Conservation (phyloP, 2,113 vertebrate genomes). For the Phrynosoma platyrhinos region DNA sequence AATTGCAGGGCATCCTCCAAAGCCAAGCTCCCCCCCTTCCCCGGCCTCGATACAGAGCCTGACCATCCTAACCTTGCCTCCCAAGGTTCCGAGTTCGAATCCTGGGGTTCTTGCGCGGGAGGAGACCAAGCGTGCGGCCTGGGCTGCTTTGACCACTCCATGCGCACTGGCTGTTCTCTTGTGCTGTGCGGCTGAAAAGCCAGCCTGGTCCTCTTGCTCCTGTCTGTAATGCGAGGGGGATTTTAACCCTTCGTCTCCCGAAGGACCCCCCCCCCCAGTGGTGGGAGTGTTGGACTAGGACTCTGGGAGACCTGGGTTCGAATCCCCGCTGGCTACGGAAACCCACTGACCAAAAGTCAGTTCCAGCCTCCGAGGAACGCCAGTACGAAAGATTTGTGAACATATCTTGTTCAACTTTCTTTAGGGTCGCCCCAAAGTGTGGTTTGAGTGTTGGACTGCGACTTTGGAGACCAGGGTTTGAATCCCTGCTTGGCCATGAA, state of each 20-base stretch:
- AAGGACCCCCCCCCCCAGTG: too few species aligned
- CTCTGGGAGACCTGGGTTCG: too few species aligned
- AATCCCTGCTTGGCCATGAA: too few species aligned
- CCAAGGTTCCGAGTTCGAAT: slow-evolving; percentile 19
- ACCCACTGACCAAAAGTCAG: neutral
- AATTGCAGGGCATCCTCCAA: neutral
- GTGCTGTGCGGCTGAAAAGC: neutral
- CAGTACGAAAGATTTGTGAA: too few species aligned
- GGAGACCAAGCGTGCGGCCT: too few species aligned
- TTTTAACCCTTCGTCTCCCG: neutral
- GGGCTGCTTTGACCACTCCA: too few species aligned
- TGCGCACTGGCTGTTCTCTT: neutral
- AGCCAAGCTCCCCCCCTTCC: neutral
- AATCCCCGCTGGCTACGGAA: neutral
- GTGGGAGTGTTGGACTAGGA: too few species aligned
- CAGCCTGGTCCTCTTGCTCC: neutral
- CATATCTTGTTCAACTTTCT: too few species aligned
- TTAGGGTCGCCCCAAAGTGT: too few species aligned
- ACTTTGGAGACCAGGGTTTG: too few species aligned
- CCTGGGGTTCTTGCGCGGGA: neutral
- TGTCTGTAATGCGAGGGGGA: neutral
- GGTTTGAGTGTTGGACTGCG: too few species aligned
- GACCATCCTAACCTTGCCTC: neutral
- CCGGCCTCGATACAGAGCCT: neutral
- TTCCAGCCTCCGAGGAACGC: neutral